Conservation (phyloP, 2,888 invertebrate genomes). For the Leptopilina myrica region DNA sequence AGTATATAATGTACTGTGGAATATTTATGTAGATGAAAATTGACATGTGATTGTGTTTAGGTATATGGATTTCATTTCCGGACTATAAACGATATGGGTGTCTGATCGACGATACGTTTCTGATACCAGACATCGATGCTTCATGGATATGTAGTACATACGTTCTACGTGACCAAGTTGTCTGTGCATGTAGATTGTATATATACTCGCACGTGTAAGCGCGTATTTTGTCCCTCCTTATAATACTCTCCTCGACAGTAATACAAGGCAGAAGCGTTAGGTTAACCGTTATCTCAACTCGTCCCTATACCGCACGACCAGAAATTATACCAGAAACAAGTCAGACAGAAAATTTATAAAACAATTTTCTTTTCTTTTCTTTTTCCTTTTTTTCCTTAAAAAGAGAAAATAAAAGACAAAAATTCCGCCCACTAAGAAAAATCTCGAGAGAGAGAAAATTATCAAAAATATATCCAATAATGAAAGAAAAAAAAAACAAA, state of each 20-base stretch:
- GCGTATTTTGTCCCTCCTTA: slow-evolving; percentile 32
- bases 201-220: slow-evolving; percentile 9
- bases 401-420: too few relatives aligned
- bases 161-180: slow-evolving; percentile 33
- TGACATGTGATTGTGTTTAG: not conserved
- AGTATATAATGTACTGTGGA: not conserved
- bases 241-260: slow-evolving; percentile 13
- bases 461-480: not conserved
- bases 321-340: slow-evolving; percentile 10
- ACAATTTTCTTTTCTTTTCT: too few relatives aligned
- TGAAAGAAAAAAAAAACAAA: not conserved
- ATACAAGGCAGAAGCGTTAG: slow-evolving; percentile 23
- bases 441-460: too few relatives aligned
- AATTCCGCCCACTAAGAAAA: not conserved
- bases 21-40: slow-evolving; percentile 13
- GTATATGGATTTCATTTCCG: slow-evolving; percentile 28
- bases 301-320: not conserved
- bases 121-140: slow-evolving; percentile 21
- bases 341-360: too few relatives aligned
- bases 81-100: slow-evolving; percentile 1
- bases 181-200: slow-evolving; percentile 14
- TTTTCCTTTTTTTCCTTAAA: too few relatives aligned
- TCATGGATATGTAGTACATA: slow-evolving; percentile 31
- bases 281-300: slow-evolving; percentile 32
- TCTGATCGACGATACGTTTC: slow-evolving; percentile 15